phyloP scores from a whole-genome alignment of 2,797 vertebrate genomes.

The Melopsittacus undulatus region DNA sequence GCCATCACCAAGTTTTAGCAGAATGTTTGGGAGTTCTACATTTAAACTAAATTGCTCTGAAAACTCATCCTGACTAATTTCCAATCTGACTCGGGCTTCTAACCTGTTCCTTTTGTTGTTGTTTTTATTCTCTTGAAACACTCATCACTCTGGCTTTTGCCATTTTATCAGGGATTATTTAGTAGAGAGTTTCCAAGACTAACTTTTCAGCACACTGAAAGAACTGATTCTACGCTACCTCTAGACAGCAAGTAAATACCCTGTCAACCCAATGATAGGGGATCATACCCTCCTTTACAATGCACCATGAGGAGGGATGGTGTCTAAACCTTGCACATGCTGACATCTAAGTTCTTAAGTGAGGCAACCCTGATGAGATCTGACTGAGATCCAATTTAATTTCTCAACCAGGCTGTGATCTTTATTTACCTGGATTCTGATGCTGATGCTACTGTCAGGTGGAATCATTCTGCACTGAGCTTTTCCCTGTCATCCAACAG shows the following conservation, averaged over 20 bases:
- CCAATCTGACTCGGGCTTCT: neutral
- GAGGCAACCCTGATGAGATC: neutral
- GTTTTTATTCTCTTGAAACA: neutral
- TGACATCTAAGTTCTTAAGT: neutral
- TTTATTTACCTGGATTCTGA: neutral
- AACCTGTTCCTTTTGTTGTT: neutral
- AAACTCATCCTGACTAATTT: neutral
- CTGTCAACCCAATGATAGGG: neutral
- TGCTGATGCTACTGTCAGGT: neutral
- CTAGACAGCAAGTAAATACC: neutral
- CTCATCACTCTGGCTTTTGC: neutral
- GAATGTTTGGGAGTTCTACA: neutral
- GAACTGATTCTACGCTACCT: neutral
- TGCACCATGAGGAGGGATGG: neutral
- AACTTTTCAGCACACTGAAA: neutral
- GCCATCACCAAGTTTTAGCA: neutral
- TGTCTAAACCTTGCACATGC: neutral
- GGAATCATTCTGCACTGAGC: neutral
- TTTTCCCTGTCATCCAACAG: neutral
- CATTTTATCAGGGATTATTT: neutral
- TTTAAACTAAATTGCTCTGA: neutral
- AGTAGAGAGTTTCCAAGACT: neutral
- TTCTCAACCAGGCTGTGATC: constrained; percentile 5
- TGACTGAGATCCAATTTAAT: constrained; percentile 13
- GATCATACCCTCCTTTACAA: neutral